Evolutionary conservation across 1,140 invertebrate genomes (phyloP).

Genomic region (Rhopalosiphum maidis): DNA sequence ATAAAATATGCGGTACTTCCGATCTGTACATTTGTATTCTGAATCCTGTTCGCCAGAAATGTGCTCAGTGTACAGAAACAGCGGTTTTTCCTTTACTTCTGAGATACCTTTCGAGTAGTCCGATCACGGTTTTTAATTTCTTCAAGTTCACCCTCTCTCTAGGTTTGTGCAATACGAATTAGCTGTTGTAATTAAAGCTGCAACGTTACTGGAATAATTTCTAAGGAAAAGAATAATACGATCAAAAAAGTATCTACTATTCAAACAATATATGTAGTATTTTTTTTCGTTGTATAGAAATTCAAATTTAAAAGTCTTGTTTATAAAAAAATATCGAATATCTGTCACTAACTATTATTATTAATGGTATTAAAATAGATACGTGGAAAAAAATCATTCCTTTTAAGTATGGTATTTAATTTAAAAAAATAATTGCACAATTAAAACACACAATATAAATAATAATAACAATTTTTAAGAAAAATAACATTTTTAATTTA

Average conservation of each 20-base stretch:
- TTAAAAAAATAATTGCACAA: too few species aligned
- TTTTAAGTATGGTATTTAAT: neutral
- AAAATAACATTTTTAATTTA: neutral
- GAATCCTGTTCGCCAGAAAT: conserved; percentile 34
- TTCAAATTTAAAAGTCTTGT: neutral
- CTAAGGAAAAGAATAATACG: neutral
- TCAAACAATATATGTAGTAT: neutral
- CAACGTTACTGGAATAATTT: conserved; percentile 54
- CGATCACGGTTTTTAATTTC: conserved; percentile 57
- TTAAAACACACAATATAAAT: neutral
- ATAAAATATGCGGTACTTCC: conserved; percentile 49
- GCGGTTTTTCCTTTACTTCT: conserved; percentile 17
- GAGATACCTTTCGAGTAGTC: conserved; percentile 30
- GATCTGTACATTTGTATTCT: conserved; percentile 44
- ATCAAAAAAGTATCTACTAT: neutral
- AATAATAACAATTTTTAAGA: too few species aligned
- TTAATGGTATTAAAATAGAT: neutral
- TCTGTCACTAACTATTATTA: neutral
- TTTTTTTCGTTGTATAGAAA: neutral
- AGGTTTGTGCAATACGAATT: neutral
- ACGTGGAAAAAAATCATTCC: neutral
- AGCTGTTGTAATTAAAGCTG: conserved; percentile 46
- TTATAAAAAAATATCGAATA: neutral
- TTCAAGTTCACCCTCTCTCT: neutral
- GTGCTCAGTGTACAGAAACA: conserved; percentile 48